Percentiles rank a stretch among this genome's conserved stretches.
These are phyloP conservation scores for Argynnis bischoffii DNA, from an alignment of 2,888 invertebrate genomes.

Conservation along the genomic window DNA sequence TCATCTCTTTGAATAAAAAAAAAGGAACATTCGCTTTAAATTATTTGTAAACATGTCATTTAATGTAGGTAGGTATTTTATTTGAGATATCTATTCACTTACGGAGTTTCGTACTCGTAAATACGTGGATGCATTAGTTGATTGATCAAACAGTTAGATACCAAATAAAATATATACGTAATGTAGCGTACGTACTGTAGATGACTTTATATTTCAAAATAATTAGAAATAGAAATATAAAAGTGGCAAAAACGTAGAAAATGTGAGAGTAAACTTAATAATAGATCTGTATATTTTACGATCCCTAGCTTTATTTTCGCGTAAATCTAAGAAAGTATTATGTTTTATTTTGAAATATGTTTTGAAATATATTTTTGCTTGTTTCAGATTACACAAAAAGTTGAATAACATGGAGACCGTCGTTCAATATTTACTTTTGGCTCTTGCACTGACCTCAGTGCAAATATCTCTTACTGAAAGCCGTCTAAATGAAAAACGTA, in stretches of 20 bases:
- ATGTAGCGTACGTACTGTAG: slow-evolving; percentile 6
- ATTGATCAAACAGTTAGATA: slow-evolving; percentile 14
- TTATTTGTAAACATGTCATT: slow-evolving; percentile 3
- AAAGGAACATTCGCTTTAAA: neutral
- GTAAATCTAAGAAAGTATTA: neutral
- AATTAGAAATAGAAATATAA: slow-evolving; percentile 6
- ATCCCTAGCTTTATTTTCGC: too few species aligned
- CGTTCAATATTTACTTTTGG: slow-evolving; percentile 78
- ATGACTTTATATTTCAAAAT: slow-evolving; percentile 3
- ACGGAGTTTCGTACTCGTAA: slow-evolving; percentile 7
- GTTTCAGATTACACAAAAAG: slow-evolving; percentile 65
- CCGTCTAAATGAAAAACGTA: slow-evolving; percentile 79
- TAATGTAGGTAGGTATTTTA: neutral
- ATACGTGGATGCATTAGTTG: slow-evolving; percentile 16
- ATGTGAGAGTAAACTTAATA: too few species aligned
- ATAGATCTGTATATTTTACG: too few species aligned
- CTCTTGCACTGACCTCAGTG: slow-evolving; percentile 77
- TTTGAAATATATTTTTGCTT: slow-evolving; percentile 51
- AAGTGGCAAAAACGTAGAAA: too few species aligned
- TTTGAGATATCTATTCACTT: slow-evolving; percentile 11
- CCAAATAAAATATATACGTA: slow-evolving; percentile 10
- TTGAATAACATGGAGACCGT: slow-evolving; percentile 70
- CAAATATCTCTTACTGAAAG: slow-evolving; percentile 80
- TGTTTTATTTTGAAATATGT: slow-evolving; percentile 15
- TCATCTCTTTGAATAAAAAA: too few species aligned